These are phyloP conservation scores for Erythrocercus mccallii DNA, from an alignment of 2,113 vertebrate genomes.

Conservation along the genomic window DNA sequence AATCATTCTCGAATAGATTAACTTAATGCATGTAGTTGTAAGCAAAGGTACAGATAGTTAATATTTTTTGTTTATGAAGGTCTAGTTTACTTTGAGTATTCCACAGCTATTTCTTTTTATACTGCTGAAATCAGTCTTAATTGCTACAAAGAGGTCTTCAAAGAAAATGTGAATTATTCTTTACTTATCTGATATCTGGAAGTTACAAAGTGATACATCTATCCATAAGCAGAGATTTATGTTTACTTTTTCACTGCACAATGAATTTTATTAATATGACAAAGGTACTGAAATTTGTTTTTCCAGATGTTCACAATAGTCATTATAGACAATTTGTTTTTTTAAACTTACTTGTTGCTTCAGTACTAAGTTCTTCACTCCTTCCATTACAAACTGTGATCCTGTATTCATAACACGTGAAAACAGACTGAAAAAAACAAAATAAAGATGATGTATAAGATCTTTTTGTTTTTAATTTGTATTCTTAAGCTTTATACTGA, in stretches of 20 bases:
- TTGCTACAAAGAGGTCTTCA: background rate
- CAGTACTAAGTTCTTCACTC: conserved; percentile 96
- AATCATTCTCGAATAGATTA: background rate
- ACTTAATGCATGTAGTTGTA: background rate
- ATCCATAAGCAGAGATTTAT: background rate
- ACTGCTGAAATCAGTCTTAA: background rate
- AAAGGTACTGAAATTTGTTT: background rate
- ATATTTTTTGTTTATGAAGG: background rate
- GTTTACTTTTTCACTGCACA: background rate
- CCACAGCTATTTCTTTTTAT: background rate
- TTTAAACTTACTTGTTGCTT: conserved; percentile 90
- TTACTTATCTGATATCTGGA: background rate
- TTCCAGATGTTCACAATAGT: background rate
- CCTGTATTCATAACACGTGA: conserved; percentile 98
- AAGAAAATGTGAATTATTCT: background rate
- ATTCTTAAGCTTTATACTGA: background rate
- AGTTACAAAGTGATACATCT: background rate
- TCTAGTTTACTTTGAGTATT: background rate
- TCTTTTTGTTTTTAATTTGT: background rate
- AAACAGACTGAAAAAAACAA: conserved; percentile 81
- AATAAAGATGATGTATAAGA: background rate
- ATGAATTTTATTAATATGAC: background rate
- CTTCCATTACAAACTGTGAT: conserved; percentile 99
- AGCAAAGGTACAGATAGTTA: background rate
- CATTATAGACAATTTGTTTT: background rate